Percentiles rank a stretch among this genome's conserved stretches.
Evolutionary conservation across 1,140 invertebrate species (phyloP).

Genomic region (Brachionus plicatilis): DNA sequence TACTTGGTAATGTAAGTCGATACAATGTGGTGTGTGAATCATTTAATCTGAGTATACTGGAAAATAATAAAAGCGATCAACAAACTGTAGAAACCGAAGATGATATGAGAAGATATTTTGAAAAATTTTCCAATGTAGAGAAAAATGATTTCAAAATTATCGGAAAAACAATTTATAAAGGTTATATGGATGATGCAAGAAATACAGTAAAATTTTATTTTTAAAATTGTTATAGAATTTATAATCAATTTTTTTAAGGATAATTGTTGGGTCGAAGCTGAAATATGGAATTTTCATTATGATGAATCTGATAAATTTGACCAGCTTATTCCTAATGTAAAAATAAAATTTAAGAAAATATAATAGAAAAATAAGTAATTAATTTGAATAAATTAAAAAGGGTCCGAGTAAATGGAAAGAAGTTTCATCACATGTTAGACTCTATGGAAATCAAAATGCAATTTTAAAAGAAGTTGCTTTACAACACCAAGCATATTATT

Average conservation of each 20-base stretch:
- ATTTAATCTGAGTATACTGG: slow-evolving; percentile 51
- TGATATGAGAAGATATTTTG: slow-evolving; percentile 48
- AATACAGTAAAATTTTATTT: slow-evolving; percentile 18
- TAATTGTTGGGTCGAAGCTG: slow-evolving; percentile 23
- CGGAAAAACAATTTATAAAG: neutral
- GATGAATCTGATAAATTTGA: neutral
- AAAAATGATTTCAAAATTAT: neutral
- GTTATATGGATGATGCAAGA: slow-evolving; percentile 27
- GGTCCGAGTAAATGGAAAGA: slow-evolving; percentile 28
- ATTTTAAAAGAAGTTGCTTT: slow-evolving; percentile 25
- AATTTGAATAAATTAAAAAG: neutral
- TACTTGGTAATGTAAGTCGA: neutral
- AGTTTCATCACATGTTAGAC: slow-evolving; percentile 9
- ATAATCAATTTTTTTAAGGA: neutral
- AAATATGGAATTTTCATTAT: slow-evolving; percentile 38
- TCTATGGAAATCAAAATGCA: slow-evolving; percentile 19
- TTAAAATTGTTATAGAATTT: neutral
- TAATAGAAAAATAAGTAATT: neutral
- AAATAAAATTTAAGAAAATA: neutral
- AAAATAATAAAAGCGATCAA: slow-evolving; percentile 59
- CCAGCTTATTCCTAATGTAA: slow-evolving; percentile 9
- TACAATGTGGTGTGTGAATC: neutral
- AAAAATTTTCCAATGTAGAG: slow-evolving; percentile 55
- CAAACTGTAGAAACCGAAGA: slow-evolving; percentile 48
- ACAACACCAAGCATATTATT: slow-evolving; percentile 16